A percentile compares a stretch with the other conserved stretches of the same genome.
phyloP scores from a whole-genome alignment of 2,888 invertebrate genomes.

The Tetheella fluctuosa region DNA sequence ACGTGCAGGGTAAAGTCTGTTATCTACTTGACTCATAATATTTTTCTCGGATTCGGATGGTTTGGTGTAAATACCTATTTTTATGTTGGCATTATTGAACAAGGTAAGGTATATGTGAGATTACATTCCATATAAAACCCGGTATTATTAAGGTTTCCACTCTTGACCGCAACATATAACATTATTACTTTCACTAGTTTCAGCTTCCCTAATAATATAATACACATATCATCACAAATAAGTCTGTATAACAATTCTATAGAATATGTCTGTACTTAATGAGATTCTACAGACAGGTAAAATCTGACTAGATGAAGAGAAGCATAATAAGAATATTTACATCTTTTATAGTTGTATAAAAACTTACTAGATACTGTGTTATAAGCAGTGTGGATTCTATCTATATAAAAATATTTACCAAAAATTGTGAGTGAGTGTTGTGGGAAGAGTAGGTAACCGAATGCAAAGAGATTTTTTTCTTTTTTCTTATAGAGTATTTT shows the following conservation, averaged over 20 bases:
- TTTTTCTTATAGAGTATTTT: not conserved
- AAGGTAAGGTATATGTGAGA: slow-evolving; percentile 42
- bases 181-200: slow-evolving; percentile 26
- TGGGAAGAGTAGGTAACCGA: too few relatives aligned
- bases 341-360: too few relatives aligned
- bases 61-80: slow-evolving; percentile 63
- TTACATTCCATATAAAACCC: slow-evolving; percentile 42
- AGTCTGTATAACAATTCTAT: not conserved
- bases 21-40: slow-evolving; percentile 69
- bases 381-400: too few relatives aligned
- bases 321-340: too few relatives aligned
- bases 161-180: not conserved
- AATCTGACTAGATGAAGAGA: too few relatives aligned
- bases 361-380: too few relatives aligned
- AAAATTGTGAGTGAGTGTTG: too few relatives aligned
- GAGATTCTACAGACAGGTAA: too few relatives aligned
- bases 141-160: slow-evolving; percentile 25
- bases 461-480: not conserved
- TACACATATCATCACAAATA: slow-evolving; percentile 1
- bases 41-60: slow-evolving; percentile 63
- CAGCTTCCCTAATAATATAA: slow-evolving; percentile 26
- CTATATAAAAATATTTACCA: too few relatives aligned
- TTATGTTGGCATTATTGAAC: slow-evolving; percentile 56
- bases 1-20: slow-evolving; percentile 70
- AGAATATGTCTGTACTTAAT: too few relatives aligned